Base-by-base conservation (phyloP, 2,888 invertebrate species). In the Chloroclystis v-ata region DNA sequence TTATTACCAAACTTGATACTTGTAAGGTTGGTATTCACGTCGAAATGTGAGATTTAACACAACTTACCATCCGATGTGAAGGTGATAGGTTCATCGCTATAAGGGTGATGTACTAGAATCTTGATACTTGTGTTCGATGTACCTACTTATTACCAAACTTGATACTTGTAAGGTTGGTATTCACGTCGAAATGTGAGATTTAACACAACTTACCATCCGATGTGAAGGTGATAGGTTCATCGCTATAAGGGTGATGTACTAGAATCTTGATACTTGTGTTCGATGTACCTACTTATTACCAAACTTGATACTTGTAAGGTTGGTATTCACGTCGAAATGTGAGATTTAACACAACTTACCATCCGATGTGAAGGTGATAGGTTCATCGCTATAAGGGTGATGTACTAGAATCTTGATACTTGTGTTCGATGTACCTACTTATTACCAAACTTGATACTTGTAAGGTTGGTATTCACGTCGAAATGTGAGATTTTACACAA, bases 51-150 rank as follows among this genome's bases (percentile, higher is more conserved):
- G 78, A 94, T n/a, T n/a, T n/a, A 2, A 20, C 20, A 38, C 33
- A 43, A 44, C 89, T 89, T 83, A 97, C 97, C 95, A n/a, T n/a
- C 97, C 70, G 97, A 97, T 28, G 97, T 97, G 77, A 98, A 98
- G 8, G 91, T 91, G 61, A 97, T 92, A 5, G 97, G 95, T 75
- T 90, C 89, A 47, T 89, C 80, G 11, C 81, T 72, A 49, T 90
- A 89, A 7, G 90, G 89, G 65, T 90, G 89, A 44, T 89, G 92
- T 50, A 98, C 95, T 65, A 95, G 90, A 58, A 98, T 89, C 84
- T 97, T 97, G 60, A 98, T 94, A 75, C 97, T 97, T 39, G 96
- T 95, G 57, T 93, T 91, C 13, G 87, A 83, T 20, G 92, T 90
- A 75, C n/a, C n/a, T 95, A 95, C 57, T 91, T 90, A 69, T 93